Percentiles rank a stretch among this genome's conserved stretches.
Conservation (phyloP, 2,113 vertebrate genomes). For the Telmatochromis bifrenatus region DNA sequence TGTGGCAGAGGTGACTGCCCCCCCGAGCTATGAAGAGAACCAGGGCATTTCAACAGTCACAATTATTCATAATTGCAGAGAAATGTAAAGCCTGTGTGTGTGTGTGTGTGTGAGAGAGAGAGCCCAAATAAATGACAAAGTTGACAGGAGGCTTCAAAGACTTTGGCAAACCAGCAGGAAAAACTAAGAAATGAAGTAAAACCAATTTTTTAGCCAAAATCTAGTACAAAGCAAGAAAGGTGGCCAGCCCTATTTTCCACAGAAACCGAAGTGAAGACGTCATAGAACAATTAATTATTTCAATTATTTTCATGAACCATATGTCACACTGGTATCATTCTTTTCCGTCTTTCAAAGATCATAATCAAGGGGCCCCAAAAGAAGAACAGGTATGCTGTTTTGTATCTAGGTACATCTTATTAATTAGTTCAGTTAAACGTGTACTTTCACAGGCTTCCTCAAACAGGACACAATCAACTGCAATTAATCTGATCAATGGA, state of each 20-base stretch:
- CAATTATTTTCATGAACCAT: not conserved
- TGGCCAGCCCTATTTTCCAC: not conserved
- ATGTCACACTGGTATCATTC: not conserved
- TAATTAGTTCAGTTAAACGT: constrained; percentile 35
- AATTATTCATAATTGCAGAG: constrained; percentile 78
- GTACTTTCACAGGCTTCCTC: constrained; percentile 49
- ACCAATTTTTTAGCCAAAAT: constrained; percentile 58
- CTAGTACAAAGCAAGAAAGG: constrained; percentile 7
- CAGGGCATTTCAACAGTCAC: constrained; percentile 65
- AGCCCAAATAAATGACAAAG: constrained; percentile 21
- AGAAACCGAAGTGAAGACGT: not conserved
- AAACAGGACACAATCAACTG: constrained; percentile 64
- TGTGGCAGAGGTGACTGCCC: constrained; percentile 51
- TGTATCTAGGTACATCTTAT: not conserved
- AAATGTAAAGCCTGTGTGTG: not conserved
- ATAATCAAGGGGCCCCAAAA: not conserved
- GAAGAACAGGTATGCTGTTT: not conserved
- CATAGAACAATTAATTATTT: not conserved
- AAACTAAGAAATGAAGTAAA: not conserved
- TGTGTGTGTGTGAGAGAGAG: not conserved
- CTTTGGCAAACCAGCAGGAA: constrained; percentile 8
- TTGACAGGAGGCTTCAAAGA: not conserved
- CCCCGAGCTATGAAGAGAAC: constrained; percentile 54
- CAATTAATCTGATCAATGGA: constrained; percentile 72
- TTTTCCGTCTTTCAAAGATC: rapidly evolving